Percentiles rank a stretch among this genome's conserved stretches.
Evolutionary conservation across 1,140 invertebrate genomes (phyloP).

Genomic region (Polypedilum pembai): DNA sequence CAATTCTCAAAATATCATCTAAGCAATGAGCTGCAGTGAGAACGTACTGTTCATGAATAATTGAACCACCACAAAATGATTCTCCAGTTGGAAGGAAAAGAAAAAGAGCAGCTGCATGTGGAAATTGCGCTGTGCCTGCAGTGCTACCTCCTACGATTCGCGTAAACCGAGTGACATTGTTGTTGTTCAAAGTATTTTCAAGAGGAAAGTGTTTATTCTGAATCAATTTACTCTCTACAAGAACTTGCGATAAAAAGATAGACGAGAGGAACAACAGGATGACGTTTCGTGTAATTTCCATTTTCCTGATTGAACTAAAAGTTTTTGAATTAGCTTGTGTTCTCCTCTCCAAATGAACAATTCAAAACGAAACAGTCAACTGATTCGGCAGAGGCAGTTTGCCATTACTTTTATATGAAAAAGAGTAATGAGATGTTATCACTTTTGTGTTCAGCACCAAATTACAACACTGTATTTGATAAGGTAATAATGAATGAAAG

Average conservation of each 20-base stretch:
- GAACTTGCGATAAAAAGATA: not conserved
- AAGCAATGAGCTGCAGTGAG: constrained; percentile 43
- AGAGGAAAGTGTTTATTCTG: not conserved
- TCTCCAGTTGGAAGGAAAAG: not conserved
- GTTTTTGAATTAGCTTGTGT: too few relatives aligned
- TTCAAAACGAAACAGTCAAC: too few relatives aligned
- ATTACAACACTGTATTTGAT: too few relatives aligned
- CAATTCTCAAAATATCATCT: constrained; percentile 7
- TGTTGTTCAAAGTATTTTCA: not conserved
- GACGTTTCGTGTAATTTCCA: constrained; percentile 2
- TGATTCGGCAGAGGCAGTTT: too few relatives aligned
- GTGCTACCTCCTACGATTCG: not conserved
- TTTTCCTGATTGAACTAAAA: not conserved
- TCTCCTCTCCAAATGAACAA: too few relatives aligned
- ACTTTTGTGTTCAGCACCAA: too few relatives aligned
- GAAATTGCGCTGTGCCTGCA: not conserved
- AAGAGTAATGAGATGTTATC: too few relatives aligned
- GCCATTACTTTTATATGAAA: too few relatives aligned
- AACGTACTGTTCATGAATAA: constrained; percentile 45
- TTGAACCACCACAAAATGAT: constrained; percentile 43
- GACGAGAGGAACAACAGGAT: not conserved
- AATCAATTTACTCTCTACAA: not conserved
- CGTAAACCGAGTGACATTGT: not conserved
- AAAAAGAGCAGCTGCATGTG: not conserved
- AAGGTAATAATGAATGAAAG: too few relatives aligned